phyloP scores from a whole-genome alignment of 64 coral and sea anemone genomes.

The Hydrozoanthus tunicans region DNA sequence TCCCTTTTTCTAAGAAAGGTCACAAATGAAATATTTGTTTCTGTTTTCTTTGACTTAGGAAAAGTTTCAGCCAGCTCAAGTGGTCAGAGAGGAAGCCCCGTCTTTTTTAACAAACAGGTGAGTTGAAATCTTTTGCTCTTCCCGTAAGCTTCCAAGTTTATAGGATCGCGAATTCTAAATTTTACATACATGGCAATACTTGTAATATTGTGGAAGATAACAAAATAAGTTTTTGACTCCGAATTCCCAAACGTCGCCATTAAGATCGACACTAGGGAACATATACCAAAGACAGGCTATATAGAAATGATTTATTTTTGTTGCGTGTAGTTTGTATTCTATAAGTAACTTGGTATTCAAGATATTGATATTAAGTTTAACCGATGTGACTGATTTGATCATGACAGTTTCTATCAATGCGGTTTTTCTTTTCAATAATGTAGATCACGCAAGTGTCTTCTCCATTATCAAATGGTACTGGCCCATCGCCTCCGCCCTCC shows the following conservation, averaged over 20 bases:
- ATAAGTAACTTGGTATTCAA: too few relatives aligned
- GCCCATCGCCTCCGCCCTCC: slow-evolving; percentile 73
- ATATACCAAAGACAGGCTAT: too few relatives aligned
- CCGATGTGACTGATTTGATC: too few relatives aligned
- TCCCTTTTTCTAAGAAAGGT: neutral
- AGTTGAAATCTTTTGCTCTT: neutral
- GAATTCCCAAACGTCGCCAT: too few relatives aligned
- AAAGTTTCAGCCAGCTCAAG: slow-evolving; percentile 67
- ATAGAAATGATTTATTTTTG: too few relatives aligned
- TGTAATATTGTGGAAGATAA: neutral
- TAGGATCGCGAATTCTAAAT: neutral
- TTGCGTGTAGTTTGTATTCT: too few relatives aligned
- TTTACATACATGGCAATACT: neutral
- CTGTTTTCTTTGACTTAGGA: slow-evolving; percentile 39
- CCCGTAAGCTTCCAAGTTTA: neutral
- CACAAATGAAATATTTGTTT: neutral
- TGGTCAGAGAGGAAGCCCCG: slow-evolving; percentile 73
- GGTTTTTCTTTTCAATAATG: neutral
- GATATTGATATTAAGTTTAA: too few relatives aligned
- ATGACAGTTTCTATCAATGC: too few relatives aligned
- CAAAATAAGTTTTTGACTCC: too few relatives aligned
- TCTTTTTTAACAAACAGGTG: slow-evolving; percentile 76
- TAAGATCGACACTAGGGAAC: too few relatives aligned
- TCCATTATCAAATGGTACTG: slow-evolving; percentile 77
- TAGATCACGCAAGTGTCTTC: slow-evolving; percentile 23